Base-by-base conservation (phyloP, 2,113 vertebrate species). In the Perca schrenkii region DNA sequence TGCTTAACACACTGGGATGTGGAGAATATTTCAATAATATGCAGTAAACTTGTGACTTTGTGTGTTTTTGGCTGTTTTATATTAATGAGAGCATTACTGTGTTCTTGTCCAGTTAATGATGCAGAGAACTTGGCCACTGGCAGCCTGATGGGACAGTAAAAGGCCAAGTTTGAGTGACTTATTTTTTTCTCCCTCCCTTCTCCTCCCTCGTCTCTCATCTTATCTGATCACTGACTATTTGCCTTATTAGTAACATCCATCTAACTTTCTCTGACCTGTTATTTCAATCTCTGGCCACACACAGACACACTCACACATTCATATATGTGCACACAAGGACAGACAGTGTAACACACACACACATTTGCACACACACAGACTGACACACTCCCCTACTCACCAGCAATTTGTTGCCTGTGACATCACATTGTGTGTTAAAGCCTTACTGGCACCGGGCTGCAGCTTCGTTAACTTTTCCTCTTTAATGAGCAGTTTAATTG, bases 401-500 rank as follows among this genome's bases (percentile, higher is more conserved):
- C 96, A 95, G 96, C 96, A 97, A 94, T 98, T 98, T 99, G 98
- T 98, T 97, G 97, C 88, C 95, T 95, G 96, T 97, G 97, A 97
- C 97, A 97, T 98, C 97, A 97, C 97, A 97, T 98, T 98, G 97
- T 98, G 97, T 97, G 96, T 96, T 96, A 96, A 88, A 90, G 96
- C 95, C 95, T 96, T 95, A 96, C 96, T 92, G 96, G 97, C 97
- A 97, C 96, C 95, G 94, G 96, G 96, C 96, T 96, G 96, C 96
- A 96, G 97, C 97, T 99, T 99, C 97, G 97, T 99, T 99, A 99
- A 98, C 97, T 96, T 96, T 97, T 96, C 85, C 94, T 97, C 97
- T 98, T 99, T 99, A 99, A 99, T 98, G 97, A 99, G 98, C 96
- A 96, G 95, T 97, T 99, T 99, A 99, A 99, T 99, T 99, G 98